A percentile compares a stretch with the other conserved stretches of the same genome.
Evolutionary conservation across 2,113 vertebrate genomes (phyloP).

Genomic region (Hippocampus mohnikei): DNA sequence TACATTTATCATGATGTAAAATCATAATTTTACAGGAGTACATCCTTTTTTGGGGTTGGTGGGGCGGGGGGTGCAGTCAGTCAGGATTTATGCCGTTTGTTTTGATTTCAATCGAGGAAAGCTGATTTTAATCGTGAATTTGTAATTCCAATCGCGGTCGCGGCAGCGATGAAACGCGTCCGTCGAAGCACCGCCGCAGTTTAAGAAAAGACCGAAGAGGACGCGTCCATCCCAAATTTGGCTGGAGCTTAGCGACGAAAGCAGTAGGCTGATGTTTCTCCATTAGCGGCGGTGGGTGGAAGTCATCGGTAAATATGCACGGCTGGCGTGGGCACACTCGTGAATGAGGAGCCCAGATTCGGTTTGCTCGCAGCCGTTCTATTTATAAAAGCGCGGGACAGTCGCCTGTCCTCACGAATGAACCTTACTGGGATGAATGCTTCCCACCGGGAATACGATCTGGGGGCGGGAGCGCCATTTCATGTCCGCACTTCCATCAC

Average conservation of each 20-base stretch:
- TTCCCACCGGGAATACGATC: conserved; percentile 57
- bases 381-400: conserved; percentile 62
- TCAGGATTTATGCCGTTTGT: too few relatives aligned
- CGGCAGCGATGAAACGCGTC: too few relatives aligned
- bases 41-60: too few relatives aligned
- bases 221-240: not conserved
- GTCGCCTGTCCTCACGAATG: conserved; percentile 67
- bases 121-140: too few relatives aligned
- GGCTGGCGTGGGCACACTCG: not conserved
- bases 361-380: conserved; percentile 35
- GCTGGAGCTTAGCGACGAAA: not conserved
- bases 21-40: too few relatives aligned
- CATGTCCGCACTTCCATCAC: conserved; percentile 49
- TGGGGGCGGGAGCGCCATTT: conserved; percentile 20
- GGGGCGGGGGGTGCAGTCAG: too few relatives aligned
- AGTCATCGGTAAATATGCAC: not conserved
- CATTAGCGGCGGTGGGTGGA: not conserved
- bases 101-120: too few relatives aligned
- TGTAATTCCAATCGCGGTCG: too few relatives aligned
- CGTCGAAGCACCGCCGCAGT: too few relatives aligned
- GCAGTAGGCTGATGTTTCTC: not conserved
- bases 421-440: conserved; percentile 58
- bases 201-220: too few relatives aligned
- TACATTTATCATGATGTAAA: too few relatives aligned
- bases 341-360: not conserved